These are phyloP conservation scores for Thunnus thynnus DNA, from an alignment of 2,113 vertebrate genomes.

Conservation along the genomic window DNA sequence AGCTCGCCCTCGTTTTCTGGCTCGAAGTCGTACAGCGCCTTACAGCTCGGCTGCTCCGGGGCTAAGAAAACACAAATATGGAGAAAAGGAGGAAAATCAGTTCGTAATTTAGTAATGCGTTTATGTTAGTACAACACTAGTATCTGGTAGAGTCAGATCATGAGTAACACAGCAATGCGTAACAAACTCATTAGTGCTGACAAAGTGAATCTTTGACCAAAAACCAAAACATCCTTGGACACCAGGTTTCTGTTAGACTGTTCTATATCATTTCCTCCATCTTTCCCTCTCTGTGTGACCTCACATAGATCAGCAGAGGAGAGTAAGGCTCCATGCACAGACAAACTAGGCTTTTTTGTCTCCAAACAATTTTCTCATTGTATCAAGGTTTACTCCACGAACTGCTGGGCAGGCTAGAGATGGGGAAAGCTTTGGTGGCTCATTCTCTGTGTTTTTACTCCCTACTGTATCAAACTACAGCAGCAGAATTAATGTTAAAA, in stretches of 20 bases:
- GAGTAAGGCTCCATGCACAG: slow-evolving; percentile 36
- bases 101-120: too few relatives aligned
- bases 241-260: not conserved
- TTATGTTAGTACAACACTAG: slow-evolving; percentile 28
- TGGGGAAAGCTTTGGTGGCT: slow-evolving; percentile 28
- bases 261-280: slow-evolving; percentile 18
- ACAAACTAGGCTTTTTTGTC: slow-evolving; percentile 73
- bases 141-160: not conserved
- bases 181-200: slow-evolving; percentile 1
- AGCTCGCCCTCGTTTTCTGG: slow-evolving; percentile 97
- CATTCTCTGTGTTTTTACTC: slow-evolving; percentile 9
- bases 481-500: not conserved
- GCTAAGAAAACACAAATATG: slow-evolving; percentile 58
- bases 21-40: slow-evolving; percentile 97
- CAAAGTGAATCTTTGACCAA: not conserved
- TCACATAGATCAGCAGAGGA: slow-evolving; percentile 64
- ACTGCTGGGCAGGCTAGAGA: slow-evolving; percentile 48
- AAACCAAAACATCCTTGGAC: slow-evolving; percentile 24
- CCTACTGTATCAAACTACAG: slow-evolving; percentile 19
- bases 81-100: too few relatives aligned
- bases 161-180: not conserved
- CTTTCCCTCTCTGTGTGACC: slow-evolving; percentile 49
- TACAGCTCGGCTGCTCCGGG: slow-evolving; percentile 95
- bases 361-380: slow-evolving; percentile 81
- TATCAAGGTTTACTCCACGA: slow-evolving; percentile 57